These are phyloP conservation scores for Apotomis betuletana DNA, from an alignment of 2,888 invertebrate genomes.

Conservation along the genomic window DNA sequence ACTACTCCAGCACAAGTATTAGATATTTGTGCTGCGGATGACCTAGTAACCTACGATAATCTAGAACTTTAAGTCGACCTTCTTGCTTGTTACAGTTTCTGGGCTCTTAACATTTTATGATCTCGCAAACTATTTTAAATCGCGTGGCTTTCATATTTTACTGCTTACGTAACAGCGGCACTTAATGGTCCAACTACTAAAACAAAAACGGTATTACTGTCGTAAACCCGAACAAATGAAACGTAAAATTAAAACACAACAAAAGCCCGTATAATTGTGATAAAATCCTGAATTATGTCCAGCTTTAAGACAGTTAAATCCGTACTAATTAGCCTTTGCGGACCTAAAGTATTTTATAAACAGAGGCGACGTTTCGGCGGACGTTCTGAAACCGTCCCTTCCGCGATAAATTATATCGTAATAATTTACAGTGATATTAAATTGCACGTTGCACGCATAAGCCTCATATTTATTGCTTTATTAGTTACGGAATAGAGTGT, in stretches of 20 bases:
- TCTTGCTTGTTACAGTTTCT: constrained; percentile 9
- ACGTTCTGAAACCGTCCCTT: constrained; percentile 29
- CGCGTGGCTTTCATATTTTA: constrained; percentile 25
- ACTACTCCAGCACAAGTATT: too few relatives aligned
- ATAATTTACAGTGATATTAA: constrained; percentile 34
- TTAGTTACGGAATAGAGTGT: constrained; percentile 4
- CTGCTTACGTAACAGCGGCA: constrained; percentile 20
- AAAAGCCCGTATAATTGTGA: constrained; percentile 47
- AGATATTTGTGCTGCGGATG: neutral
- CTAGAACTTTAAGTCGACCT: constrained; percentile 1
- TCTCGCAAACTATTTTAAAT: constrained; percentile 20
- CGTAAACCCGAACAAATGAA: constrained; percentile 42
- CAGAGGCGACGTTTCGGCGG: constrained; percentile 49
- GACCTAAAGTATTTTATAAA: constrained; percentile 55
- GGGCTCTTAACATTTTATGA: constrained; percentile 25
- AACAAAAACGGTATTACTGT: constrained; percentile 26
- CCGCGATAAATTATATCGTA: constrained; percentile 27
- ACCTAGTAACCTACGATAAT: neutral
- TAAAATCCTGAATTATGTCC: constrained; percentile 38
- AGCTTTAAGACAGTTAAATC: constrained; percentile 45
- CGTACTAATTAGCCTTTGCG: constrained; percentile 53
- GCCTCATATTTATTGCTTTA: constrained; percentile 24
- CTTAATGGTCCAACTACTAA: constrained; percentile 32
- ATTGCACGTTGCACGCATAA: constrained; percentile 21
- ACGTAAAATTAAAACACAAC: constrained; percentile 48